phyloP scores from a whole-genome alignment of 2,797 vertebrate genomes.

The Sebastes steindachneri region DNA sequence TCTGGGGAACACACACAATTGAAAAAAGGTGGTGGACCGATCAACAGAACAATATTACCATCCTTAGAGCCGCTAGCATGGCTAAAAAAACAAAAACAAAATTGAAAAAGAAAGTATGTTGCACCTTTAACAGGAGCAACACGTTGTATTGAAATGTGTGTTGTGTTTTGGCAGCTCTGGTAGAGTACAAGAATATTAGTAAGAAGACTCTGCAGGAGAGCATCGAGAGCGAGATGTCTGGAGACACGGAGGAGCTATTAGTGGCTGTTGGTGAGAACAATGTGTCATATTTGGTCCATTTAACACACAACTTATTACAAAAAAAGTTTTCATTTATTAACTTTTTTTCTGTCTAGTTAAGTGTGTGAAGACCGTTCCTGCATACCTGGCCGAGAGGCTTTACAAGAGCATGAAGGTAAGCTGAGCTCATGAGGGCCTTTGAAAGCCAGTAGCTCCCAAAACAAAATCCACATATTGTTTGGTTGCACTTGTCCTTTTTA shows the following conservation, averaged over 20 bases:
- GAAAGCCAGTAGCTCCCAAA: background rate
- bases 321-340: background rate
- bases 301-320: background rate
- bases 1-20: background rate
- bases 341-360: conserved; percentile 77
- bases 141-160: background rate
- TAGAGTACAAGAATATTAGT: conserved; percentile 88
- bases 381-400: conserved; percentile 87
- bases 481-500: background rate
- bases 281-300: background rate
- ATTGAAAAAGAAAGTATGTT: background rate
- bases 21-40: background rate
- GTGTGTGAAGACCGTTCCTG: conserved; percentile 86
- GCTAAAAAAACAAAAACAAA: too few relatives aligned
- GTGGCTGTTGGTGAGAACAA: conserved; percentile 86
- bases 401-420: conserved; percentile 87
- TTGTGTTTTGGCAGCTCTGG: conserved; percentile 80
- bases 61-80: background rate
- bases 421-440: background rate
- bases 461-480: conserved; percentile 39
- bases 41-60: background rate
- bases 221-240: conserved; percentile 90
- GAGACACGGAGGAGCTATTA: conserved; percentile 85
- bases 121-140: background rate
- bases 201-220: conserved; percentile 91